Evolutionary conservation across 2,797 vertebrate genomes (phyloP), one percentile per base, ranked within the genome.

Genomic region (Graptemys geographica): DNA sequence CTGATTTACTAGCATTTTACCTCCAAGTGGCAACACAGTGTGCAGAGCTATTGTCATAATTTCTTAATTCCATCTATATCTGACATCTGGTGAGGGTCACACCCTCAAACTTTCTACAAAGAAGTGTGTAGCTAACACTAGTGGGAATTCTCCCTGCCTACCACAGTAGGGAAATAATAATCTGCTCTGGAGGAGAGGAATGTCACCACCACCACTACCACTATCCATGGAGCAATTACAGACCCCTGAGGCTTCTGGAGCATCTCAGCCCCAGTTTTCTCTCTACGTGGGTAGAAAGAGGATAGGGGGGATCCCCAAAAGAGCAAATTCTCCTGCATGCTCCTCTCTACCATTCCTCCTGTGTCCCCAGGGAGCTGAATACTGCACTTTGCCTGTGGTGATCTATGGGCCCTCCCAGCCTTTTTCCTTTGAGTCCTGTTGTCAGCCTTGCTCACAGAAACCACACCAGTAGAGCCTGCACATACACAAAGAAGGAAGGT

Each of bases 381-480:
- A 62, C 33, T 79, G 47, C 49, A 44, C 69, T 33, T 25, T 53
- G 15, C 13, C 15, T 53, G 1, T 23, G 12, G 33, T 49, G 41
- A 33, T 87, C 91, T 31, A 33, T 78, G 74, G 0, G 0, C 79
- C 91, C n/a, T 87, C 52, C 23, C 41, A 89, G 27, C 56, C 7
- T 3, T 80, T 81, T 18, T 55, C 12, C 83, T 87, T 57, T 33
- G 81, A 90, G 95, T 90, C 55, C 21, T 52, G 53, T 11, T 11
- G 11, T 3, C 86, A 89, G 5, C 72, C 23, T 51, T 84, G 19
- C 16, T 65, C 33, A n/a, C 62, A 86, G 47, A 93, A 91, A 83
- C 81, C 16, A 28, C 59, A 10, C 0, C 0, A 83, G 23, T 27
- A 2, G 0, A 8, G 11, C 51, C 49, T 81, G 49, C 65, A 41